A percentile compares a stretch with the other conserved stretches of the same genome.
Evolutionary conservation across 2,113 vertebrate genomes (phyloP).

Genomic region (Himantopus leucocephalus): DNA sequence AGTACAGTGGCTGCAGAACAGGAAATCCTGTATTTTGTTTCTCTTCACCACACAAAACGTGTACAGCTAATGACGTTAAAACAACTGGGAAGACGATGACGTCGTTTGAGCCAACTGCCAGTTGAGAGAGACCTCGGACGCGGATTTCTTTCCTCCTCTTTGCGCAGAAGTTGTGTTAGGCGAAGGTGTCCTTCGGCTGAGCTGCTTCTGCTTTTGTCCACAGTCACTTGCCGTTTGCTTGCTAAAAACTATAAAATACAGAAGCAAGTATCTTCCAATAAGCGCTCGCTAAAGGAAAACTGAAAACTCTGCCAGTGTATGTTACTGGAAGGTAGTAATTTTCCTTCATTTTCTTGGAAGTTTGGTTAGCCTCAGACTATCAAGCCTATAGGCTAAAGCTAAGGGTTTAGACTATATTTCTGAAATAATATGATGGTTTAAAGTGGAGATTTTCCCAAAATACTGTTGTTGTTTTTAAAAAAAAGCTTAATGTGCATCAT

Average conservation of each 20-base stretch:
- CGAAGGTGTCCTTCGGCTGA: neutral
- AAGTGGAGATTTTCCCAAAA: neutral
- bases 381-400: neutral
- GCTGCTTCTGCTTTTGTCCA: neutral
- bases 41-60: neutral
- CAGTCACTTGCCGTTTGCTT: neutral
- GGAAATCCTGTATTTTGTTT: slow-evolving; percentile 60
- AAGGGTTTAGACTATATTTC: neutral
- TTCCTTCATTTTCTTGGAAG: slow-evolving; percentile 9
- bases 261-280: neutral
- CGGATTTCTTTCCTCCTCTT: neutral
- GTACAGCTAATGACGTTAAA: neutral
- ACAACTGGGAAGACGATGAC: slow-evolving; percentile 1
- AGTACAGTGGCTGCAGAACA: neutral
- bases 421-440: neutral
- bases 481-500: rapidly evolving
- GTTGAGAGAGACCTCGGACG: rapidly evolving
- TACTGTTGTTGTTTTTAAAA: no score
- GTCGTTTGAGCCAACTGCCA: neutral
- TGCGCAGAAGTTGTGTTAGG: neutral
- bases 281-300: neutral
- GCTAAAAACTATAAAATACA: neutral
- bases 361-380: neutral
- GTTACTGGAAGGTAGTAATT: slow-evolving; percentile 31
- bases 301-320: neutral